Conservation (phyloP, 37 sponge, comb jelly and placozoan species). For the Amphimedon queenslandica region DNA sequence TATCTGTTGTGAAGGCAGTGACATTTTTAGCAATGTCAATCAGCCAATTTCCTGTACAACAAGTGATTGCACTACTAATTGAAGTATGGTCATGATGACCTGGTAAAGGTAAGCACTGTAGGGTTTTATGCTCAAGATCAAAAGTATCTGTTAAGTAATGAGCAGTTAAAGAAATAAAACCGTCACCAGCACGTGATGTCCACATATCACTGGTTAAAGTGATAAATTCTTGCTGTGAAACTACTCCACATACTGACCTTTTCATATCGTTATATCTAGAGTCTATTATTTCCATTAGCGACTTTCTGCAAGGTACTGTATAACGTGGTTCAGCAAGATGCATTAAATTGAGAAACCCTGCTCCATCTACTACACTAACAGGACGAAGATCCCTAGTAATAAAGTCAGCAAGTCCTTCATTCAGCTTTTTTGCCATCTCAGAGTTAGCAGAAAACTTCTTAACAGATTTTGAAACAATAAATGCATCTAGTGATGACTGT, state of each 20-base stretch:
- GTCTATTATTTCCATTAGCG: neutral
- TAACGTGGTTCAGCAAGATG: constrained; percentile 17
- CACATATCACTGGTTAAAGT: constrained; percentile 18
- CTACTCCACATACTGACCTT: neutral
- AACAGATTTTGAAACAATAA: neutral
- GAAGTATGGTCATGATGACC: constrained; percentile 12
- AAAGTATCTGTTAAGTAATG: constrained; percentile 7
- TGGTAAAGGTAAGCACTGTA: constrained; percentile 15
- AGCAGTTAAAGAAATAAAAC: constrained; percentile 2
- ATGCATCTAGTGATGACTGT: constrained; percentile 1
- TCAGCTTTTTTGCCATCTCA: neutral
- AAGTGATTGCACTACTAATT: neutral
- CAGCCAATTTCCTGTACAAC: neutral
- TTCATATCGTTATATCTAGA: neutral
- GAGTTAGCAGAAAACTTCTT: neutral
- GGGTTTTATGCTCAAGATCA: constrained; percentile 18
- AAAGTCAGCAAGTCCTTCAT: constrained; percentile 7
- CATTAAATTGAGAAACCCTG: constrained; percentile 11
- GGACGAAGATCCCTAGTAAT: constrained; percentile 10
- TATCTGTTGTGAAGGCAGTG: constrained; percentile 10
- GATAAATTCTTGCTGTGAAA: neutral
- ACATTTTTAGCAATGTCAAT: constrained; percentile 19
- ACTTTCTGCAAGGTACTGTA: constrained; percentile 11
- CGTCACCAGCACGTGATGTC: constrained; percentile 15
- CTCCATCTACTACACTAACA: neutral